Conservation (phyloP, 1,140 invertebrate genomes). For the Myzus persicae region DNA sequence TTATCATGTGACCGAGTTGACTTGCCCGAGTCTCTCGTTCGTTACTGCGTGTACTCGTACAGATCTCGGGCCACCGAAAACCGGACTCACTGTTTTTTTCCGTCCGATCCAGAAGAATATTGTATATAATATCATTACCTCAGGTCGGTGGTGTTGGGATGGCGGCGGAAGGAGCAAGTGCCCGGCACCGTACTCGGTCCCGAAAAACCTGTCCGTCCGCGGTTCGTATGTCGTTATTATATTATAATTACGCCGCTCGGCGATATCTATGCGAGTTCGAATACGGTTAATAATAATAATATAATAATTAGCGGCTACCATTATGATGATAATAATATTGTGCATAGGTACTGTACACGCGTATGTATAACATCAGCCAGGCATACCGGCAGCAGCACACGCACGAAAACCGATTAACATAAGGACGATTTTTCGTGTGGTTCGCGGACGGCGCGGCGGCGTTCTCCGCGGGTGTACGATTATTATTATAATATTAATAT, state of each 20-base stretch:
- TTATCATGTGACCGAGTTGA: background rate
- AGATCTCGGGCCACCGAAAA: background rate
- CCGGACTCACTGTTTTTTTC: background rate
- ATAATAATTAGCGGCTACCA: background rate
- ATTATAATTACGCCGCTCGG: background rate
- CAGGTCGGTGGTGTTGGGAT: background rate
- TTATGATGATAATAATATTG: background rate
- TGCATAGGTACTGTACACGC: background rate
- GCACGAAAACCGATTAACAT: background rate
- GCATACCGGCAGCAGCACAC: background rate
- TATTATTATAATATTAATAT: conserved; percentile 2
- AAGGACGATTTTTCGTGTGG: conserved; percentile 11
- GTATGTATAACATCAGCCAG: background rate
- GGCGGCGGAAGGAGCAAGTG: background rate
- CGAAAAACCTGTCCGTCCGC: background rate
- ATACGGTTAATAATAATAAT: background rate
- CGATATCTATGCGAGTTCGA: background rate
- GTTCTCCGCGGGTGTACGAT: background rate
- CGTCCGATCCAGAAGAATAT: background rate
- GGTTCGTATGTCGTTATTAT: background rate
- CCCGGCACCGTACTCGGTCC: background rate
- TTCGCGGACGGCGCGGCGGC: background rate
- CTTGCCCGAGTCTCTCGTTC: background rate
- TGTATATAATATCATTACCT: background rate
- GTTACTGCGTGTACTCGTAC: background rate